Evolutionary conservation across 2,888 invertebrate species (phyloP).

Genomic region (Chamaedrilus cognettii): DNA sequence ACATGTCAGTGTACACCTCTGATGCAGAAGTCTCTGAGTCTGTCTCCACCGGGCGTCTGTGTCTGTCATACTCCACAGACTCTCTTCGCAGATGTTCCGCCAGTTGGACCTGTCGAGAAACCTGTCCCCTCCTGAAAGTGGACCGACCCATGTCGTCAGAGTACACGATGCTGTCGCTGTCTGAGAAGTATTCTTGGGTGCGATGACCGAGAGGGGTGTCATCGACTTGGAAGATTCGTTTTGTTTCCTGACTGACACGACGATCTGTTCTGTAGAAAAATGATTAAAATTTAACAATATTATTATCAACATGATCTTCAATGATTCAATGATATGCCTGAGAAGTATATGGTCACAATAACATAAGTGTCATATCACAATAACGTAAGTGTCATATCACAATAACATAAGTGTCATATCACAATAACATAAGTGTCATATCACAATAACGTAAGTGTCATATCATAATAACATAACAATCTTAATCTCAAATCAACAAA

Average conservation of each 20-base stretch:
- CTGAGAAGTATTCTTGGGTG: background rate
- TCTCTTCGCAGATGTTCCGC: background rate
- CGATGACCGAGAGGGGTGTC: background rate
- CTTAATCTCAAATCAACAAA: too few relatives aligned
- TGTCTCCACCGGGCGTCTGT: background rate
- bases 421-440: too few relatives aligned
- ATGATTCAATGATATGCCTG: too few relatives aligned
- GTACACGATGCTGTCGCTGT: background rate
- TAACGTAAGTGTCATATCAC: too few relatives aligned
- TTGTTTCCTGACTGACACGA: slow-evolving; percentile 3
- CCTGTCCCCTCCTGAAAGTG: too few relatives aligned
- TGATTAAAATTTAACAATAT: background rate
- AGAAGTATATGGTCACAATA: too few relatives aligned
- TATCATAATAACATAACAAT: too few relatives aligned
- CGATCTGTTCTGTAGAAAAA: slow-evolving; percentile 9
- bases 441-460: too few relatives aligned
- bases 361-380: too few relatives aligned
- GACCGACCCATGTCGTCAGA: too few relatives aligned
- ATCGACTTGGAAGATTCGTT: slow-evolving; percentile 3
- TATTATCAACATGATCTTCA: background rate
- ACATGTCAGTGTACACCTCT: slow-evolving; percentile 6
- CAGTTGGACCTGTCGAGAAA: background rate
- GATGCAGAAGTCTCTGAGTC: slow-evolving; percentile 4
- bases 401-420: too few relatives aligned
- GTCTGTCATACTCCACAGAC: background rate